Conservation (phyloP, 2,797 vertebrate genomes). For the Mionectes olivaceus region DNA sequence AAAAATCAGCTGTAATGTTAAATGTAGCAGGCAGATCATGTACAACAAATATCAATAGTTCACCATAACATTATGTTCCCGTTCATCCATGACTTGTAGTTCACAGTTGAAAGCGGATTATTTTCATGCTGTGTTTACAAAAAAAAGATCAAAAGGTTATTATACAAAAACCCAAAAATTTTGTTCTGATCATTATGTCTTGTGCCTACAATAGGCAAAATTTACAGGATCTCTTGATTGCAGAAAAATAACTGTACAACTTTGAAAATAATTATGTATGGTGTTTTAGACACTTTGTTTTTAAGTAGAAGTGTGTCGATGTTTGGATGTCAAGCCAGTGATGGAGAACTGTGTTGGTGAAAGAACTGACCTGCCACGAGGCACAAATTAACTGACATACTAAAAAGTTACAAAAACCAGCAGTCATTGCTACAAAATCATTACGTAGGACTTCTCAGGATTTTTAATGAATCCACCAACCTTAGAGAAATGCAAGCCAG, state of each 20-base stretch:
- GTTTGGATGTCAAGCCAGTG: not conserved
- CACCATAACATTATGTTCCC: not conserved
- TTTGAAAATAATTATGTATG: not conserved
- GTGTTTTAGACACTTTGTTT: not conserved
- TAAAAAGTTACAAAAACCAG: slow-evolving; percentile 14
- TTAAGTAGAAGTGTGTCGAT: not conserved
- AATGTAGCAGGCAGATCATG: not conserved
- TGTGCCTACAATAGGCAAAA: not conserved
- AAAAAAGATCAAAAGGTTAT: not conserved
- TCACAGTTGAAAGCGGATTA: not conserved
- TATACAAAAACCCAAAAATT: not conserved
- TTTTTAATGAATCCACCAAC: not conserved
- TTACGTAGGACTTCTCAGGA: not conserved
- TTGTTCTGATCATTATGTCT: not conserved
- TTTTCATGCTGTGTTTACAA: not conserved
- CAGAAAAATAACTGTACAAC: not conserved
- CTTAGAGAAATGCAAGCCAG: not conserved
- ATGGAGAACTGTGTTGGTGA: not conserved
- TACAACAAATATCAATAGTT: not conserved
- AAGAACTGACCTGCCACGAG: not conserved
- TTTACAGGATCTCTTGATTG: not conserved
- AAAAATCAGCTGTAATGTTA: not conserved
- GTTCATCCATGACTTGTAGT: not conserved
- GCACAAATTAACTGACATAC: not conserved
- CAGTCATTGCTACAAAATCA: not conserved